These are phyloP conservation scores for Dipodomys merriami DNA, from an alignment of 2,113 vertebrate species.

Conservation along the genomic window DNA sequence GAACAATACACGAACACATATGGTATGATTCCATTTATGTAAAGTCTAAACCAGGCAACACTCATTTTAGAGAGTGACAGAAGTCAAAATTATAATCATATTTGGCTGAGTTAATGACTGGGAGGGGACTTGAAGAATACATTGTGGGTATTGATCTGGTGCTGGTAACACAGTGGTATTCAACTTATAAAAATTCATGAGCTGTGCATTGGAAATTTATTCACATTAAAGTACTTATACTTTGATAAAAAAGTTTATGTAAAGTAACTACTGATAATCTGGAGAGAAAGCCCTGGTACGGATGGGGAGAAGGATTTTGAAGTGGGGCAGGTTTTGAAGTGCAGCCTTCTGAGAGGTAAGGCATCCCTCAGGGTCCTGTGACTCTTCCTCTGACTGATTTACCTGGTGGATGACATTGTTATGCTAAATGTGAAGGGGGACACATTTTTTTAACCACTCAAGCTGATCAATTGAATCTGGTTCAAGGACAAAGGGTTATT, in stretches of 20 bases:
- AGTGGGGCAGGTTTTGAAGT: not conserved
- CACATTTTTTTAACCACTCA: not conserved
- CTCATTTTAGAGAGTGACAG: not conserved
- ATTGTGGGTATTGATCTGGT: not conserved
- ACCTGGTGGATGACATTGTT: not conserved
- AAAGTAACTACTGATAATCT: not conserved
- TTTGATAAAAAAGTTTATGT: not conserved
- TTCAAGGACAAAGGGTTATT: constrained; percentile 47
- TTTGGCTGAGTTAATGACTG: not conserved
- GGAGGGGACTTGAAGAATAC: not conserved
- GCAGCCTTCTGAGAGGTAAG: not conserved
- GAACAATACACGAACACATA: not conserved
- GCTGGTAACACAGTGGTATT: not conserved
- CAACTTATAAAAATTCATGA: not conserved
- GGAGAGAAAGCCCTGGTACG: not conserved
- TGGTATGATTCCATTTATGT: not conserved
- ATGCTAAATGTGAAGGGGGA: not conserved
- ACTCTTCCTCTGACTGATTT: not conserved
- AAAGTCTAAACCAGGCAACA: not conserved
- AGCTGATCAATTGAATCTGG: not conserved
- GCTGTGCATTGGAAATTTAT: not conserved
- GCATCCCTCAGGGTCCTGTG: not conserved
- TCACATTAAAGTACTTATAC: not conserved
- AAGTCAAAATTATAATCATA: not conserved
- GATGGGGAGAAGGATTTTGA: not conserved